Evolutionary conservation across 2,113 vertebrate genomes (phyloP), one percentile per base, ranked within the genome.

Genomic region (Nothobranchius kuhntae): DNA sequence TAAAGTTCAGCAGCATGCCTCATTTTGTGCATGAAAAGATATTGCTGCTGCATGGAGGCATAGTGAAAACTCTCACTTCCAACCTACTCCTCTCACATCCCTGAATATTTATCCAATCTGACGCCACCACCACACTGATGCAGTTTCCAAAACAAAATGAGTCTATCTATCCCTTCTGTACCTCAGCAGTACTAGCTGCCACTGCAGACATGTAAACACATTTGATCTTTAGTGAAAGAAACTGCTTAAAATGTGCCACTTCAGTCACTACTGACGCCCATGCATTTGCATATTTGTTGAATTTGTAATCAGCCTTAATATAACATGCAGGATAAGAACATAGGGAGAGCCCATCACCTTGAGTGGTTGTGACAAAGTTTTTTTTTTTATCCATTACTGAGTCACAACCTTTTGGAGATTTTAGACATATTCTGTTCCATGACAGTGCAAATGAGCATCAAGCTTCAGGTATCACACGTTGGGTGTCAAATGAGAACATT

Each of bases 31-130:
- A 63, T 44, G 13, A 40, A 54, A 71, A 78, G 38, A 87, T 73
- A 72, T 77, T 75, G 59, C 73, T 68, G 67, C 72, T 59, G 74
- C 68, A 85, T 67, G 45, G 56, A 66, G 77, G 70, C 68, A 65
- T 77, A 73, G 73, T 83, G 80, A 81, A 77, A 77, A 84, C 53
- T 63, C 60, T 86, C 81, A 45, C 76, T 82, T 78, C 73, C 76
- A 71, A 66, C 67, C 63, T 77, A 63, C 62, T 82, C 59, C 65
- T 54, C 47, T 60, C 35, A 13, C 73, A 9, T 40, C n/a, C 46
- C 55, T 85, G 71, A 84, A 87, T 84, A 79, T 89, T 81, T 83
- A 88, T 82, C 66, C 78, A 70, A 80, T 84, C 75, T 81, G 75
- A 40, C 3, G 71, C 66, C 53, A 15, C 70, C 65, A 51, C 77